Evolutionary conservation across 2,113 vertebrate genomes (phyloP).

Genomic region (Carettochelys insculpta): DNA sequence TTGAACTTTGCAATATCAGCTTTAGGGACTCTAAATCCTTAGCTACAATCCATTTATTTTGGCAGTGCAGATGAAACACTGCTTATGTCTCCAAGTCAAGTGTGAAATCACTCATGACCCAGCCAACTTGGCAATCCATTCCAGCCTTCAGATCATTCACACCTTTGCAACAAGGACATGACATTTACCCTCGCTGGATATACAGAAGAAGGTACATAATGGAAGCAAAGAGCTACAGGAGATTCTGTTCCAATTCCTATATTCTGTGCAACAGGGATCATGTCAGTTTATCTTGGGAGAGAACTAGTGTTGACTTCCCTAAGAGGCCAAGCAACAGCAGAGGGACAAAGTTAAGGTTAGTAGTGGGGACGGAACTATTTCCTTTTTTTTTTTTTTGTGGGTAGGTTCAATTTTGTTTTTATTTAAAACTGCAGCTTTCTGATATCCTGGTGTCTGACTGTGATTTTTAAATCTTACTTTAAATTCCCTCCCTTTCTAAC

Average conservation of each 20-base stretch:
- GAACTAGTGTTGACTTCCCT: background rate
- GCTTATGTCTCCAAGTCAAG: background rate
- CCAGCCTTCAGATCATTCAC: background rate
- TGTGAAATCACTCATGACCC: background rate
- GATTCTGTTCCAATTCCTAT: background rate
- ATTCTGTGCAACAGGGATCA: background rate
- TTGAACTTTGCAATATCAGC: no score
- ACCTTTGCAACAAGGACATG: background rate
- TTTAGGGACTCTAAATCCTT: no score
- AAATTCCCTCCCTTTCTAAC: background rate
- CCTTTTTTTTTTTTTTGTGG: background rate
- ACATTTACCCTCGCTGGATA: background rate
- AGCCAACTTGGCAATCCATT: background rate
- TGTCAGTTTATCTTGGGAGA: background rate
- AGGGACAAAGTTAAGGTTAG: background rate
- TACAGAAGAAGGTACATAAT: background rate
- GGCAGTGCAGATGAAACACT: background rate
- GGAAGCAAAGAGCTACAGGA: background rate
- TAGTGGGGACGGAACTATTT: accelerated
- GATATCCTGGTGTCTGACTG: background rate
- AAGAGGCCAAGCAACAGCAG: background rate
- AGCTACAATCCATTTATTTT: background rate
- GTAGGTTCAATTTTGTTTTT: background rate
- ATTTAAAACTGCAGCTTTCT: background rate
- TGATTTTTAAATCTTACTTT: background rate